Evolutionary conservation across 2,113 vertebrate species (phyloP).

Genomic region (Notarius lentiginosus): DNA sequence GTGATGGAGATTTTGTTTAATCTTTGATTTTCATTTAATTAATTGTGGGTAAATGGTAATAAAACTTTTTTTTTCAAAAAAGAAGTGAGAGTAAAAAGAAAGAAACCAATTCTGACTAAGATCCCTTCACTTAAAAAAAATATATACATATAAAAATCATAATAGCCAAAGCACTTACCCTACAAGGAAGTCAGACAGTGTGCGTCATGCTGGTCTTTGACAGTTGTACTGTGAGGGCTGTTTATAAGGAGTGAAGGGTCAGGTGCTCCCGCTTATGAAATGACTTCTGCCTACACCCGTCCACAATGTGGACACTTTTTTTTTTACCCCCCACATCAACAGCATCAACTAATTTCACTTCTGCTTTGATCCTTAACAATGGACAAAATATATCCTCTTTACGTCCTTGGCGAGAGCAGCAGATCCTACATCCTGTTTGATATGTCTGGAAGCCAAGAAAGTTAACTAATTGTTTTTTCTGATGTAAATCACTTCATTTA

Average conservation of each 20-base stretch:
- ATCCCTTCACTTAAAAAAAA: not conserved
- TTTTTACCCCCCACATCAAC: conserved; percentile 32
- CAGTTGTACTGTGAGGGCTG: not conserved
- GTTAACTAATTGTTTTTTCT: not conserved
- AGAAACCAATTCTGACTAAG: not conserved
- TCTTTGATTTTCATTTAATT: not conserved
- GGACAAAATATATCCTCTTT: conserved; percentile 67
- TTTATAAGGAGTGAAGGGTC: not conserved
- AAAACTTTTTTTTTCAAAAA: not conserved
- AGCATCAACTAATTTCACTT: conserved; percentile 42
- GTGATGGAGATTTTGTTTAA: not conserved
- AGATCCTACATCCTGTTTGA: not conserved
- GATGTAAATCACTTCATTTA: not conserved
- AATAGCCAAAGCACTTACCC: conserved; percentile 10
- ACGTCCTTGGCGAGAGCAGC: not conserved
- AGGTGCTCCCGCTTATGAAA: conserved; percentile 26
- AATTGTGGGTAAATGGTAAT: not conserved
- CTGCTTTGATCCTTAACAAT: conserved; percentile 63
- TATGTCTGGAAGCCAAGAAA: not conserved
- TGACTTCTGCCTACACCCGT: conserved; percentile 27
- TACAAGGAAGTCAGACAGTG: too few relatives aligned
- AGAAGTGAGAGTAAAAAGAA: not conserved
- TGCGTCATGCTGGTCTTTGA: conserved; percentile 1
- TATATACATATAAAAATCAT: not conserved
- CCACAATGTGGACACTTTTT: not conserved